Evolutionary conservation across 2,797 vertebrate species (phyloP).

Genomic region (Myripristis jacobus): DNA sequence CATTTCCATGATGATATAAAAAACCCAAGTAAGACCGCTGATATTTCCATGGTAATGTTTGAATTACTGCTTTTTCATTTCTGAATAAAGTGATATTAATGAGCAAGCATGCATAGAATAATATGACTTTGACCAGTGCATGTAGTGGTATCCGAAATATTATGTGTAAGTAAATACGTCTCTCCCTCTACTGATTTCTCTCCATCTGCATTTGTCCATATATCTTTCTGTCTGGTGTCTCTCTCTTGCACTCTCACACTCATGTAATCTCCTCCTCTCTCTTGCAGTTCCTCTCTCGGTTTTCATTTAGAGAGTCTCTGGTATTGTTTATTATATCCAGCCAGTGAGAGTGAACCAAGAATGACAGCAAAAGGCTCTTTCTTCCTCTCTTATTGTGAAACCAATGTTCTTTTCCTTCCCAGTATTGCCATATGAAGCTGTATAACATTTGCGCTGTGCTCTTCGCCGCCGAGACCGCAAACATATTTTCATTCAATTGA

Average conservation of each 20-base stretch:
- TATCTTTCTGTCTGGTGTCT: neutral
- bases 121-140: too few species aligned
- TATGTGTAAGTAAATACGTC: too few species aligned
- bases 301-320: neutral
- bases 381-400: neutral
- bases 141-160: too few species aligned
- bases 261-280: neutral
- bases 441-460: neutral
- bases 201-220: neutral
- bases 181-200: too few species aligned
- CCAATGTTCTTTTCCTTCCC: neutral
- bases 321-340: neutral
- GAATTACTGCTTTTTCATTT: neutral
- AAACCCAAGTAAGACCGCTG: too few species aligned
- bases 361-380: neutral
- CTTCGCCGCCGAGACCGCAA: neutral
- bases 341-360: neutral
- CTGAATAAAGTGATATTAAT: neutral
- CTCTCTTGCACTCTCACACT: neutral
- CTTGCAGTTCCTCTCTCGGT: neutral
- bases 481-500: neutral
- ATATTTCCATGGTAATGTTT: constrained; percentile 4
- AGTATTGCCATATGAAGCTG: neutral
- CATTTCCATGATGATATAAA: constrained; percentile 15
- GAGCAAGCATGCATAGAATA: neutral